Evolutionary conservation across 1,140 invertebrate species (phyloP), one percentile per base, ranked within the genome.

Genomic region (Pogonus chalceus): DNA sequence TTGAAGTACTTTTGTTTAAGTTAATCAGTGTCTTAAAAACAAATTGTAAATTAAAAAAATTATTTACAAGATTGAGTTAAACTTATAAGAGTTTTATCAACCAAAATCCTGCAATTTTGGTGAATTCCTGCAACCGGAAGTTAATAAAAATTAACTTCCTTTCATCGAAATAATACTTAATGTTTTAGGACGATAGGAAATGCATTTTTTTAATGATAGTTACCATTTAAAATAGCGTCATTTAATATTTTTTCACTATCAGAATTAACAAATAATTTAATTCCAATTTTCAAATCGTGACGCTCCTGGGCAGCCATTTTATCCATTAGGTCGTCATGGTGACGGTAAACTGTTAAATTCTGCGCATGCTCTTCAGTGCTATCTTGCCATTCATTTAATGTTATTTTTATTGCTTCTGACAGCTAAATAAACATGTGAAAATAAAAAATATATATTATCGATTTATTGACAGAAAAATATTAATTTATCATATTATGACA

Each of bases 321-420:
- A 49, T 67, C 71, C 37, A 72, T 68, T 0, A 80, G 69, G 57
- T 82, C 79, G 65, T 81, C 75, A 52, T 75, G 72, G 18, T 67
- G 68, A 68, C 64, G 9, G 70, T 53, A 23, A 71, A 62, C 64
- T 58, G 52, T 43, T 74, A 66, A 22, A 55, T 53, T 12, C 58
- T 60, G 1, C 53, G 54, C 2, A 53, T 58, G 0, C 64, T 67
- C 12, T 66, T 63, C 2, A 65, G 62, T 2, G 64, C 58, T 20
- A 64, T 69, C 63, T 68, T 75, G 53, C 66, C 74, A 78, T 63
- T 80, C 75, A 39, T 73, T 74, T 21, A 82, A 60, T 1, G 81
- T 79, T 16, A 81, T 76, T 63, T 81, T 83, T n/a, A 89, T 73
- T 55, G 83, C 81, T 65, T 88, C 84, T 49, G 79, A 75, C 46